phyloP scores from a whole-genome alignment of 1,140 invertebrate genomes.

The Aricia agestis region DNA sequence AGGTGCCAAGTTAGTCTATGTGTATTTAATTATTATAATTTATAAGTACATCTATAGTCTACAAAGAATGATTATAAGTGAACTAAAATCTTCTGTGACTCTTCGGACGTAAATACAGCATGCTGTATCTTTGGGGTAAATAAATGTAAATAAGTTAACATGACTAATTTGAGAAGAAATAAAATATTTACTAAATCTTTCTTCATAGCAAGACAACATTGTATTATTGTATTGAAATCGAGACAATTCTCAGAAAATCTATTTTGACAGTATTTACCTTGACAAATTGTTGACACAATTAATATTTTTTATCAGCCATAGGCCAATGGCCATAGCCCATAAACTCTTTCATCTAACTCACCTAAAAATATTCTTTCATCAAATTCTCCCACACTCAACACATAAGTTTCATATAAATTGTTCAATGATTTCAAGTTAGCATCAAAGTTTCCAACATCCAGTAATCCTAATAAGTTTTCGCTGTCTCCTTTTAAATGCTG shows the following conservation, averaged over 20 bases:
- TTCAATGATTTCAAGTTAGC: slow-evolving; percentile 90
- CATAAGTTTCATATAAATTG: slow-evolving; percentile 92
- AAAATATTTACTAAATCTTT: slow-evolving; percentile 7
- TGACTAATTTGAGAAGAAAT: too few relatives aligned
- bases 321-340: too few relatives aligned
- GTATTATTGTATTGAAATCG: slow-evolving; percentile 38
- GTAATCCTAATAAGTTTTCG: slow-evolving; percentile 80
- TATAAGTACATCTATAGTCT: too few relatives aligned
- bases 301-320: too few relatives aligned
- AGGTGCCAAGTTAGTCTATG: too few relatives aligned
- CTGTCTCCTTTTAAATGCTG: slow-evolving; percentile 80
- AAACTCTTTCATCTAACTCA: slow-evolving; percentile 52
- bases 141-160: background rate
- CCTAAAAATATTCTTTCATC: slow-evolving; percentile 96
- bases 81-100: too few relatives aligned
- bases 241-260: slow-evolving; percentile 31
- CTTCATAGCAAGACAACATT: slow-evolving; percentile 41
- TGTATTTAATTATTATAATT: too few relatives aligned
- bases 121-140: background rate
- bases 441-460: slow-evolving; percentile 86
- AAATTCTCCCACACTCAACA: slow-evolving; percentile 94
- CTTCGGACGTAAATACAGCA: too few relatives aligned
- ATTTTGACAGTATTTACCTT: slow-evolving; percentile 16
- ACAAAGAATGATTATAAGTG: too few relatives aligned
- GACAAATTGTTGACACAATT: background rate